phyloP scores from a whole-genome alignment of 2,888 invertebrate genomes.

The Oscheius sp. region DNA sequence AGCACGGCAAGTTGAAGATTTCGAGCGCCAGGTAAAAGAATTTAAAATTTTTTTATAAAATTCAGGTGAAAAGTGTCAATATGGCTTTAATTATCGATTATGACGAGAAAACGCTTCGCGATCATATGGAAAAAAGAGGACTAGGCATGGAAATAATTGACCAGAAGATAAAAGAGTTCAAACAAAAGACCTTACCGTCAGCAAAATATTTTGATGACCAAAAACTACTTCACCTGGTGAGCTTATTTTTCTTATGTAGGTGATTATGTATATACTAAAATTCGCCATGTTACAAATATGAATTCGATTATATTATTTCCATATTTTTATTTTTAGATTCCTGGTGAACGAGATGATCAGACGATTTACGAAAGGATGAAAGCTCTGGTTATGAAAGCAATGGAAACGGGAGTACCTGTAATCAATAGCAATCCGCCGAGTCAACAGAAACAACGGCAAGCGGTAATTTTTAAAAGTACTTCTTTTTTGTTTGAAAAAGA shows the following conservation, averaged over 20 bases:
- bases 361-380: slow-evolving; percentile 66
- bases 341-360: slow-evolving; percentile 69
- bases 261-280: background rate
- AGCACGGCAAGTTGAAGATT: slow-evolving; percentile 69
- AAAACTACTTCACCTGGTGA: slow-evolving; percentile 67
- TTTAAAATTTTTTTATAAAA: background rate
- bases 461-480: too few relatives aligned
- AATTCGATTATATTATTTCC: too few relatives aligned
- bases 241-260: too few relatives aligned
- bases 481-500: too few relatives aligned
- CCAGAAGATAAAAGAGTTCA: slow-evolving; percentile 66
- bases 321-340: slow-evolving; percentile 66
- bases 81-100: slow-evolving; percentile 70
- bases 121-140: slow-evolving; percentile 67
- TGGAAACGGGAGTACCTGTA: slow-evolving; percentile 56
- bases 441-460: background rate
- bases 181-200: slow-evolving; percentile 69
- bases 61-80: slow-evolving; percentile 58
- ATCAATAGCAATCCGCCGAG: slow-evolving; percentile 36
- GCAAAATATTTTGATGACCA: slow-evolving; percentile 71
- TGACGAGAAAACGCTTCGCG: slow-evolving; percentile 67
- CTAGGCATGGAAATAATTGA: slow-evolving; percentile 58
- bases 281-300: too few relatives aligned
- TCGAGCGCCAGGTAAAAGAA: slow-evolving; percentile 63
- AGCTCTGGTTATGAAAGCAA: slow-evolving; percentile 57